phyloP scores from a whole-genome alignment of 1,140 invertebrate species.

The Drosophila trapezifrons region DNA sequence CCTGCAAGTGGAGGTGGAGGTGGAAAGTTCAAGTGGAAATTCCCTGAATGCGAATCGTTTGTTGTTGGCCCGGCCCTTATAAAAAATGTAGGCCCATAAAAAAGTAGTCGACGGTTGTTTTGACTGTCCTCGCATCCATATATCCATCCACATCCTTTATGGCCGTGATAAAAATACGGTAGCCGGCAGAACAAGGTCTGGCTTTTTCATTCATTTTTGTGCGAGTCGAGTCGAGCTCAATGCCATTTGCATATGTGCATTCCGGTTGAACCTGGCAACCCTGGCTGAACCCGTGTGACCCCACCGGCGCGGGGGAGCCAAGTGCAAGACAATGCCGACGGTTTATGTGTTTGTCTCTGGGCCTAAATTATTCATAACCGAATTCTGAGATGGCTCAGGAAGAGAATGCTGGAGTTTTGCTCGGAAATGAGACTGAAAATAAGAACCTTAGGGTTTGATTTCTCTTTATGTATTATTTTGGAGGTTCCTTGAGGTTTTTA shows the following conservation, averaged over 20 bases:
- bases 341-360: conserved; percentile 61
- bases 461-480: neutral
- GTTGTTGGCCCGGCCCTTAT: conserved; percentile 50
- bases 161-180: conserved; percentile 74
- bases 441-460: neutral
- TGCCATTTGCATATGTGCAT: conserved; percentile 68
- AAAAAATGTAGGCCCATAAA: conserved; percentile 80
- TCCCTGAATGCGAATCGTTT: conserved; percentile 39
- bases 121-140: conserved; percentile 59
- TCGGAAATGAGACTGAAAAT: neutral
- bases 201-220: conserved; percentile 82
- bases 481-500: accelerated
- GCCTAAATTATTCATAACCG: conserved; percentile 69
- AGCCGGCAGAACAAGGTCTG: conserved; percentile 39
- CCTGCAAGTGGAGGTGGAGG: conserved; percentile 86
- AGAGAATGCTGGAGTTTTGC: neutral
- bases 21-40: conserved; percentile 3
- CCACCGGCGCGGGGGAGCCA: conserved; percentile 34
- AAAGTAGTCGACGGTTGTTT: conserved; percentile 78
- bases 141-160: conserved; percentile 66
- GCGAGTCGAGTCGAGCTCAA: conserved; percentile 37
- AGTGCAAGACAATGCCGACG: conserved; percentile 41
- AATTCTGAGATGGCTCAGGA: neutral
- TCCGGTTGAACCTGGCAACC: conserved; percentile 45
- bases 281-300: conserved; percentile 34